phyloP scores from a whole-genome alignment of 2,797 vertebrate genomes.

The Bradypus variegatus region DNA sequence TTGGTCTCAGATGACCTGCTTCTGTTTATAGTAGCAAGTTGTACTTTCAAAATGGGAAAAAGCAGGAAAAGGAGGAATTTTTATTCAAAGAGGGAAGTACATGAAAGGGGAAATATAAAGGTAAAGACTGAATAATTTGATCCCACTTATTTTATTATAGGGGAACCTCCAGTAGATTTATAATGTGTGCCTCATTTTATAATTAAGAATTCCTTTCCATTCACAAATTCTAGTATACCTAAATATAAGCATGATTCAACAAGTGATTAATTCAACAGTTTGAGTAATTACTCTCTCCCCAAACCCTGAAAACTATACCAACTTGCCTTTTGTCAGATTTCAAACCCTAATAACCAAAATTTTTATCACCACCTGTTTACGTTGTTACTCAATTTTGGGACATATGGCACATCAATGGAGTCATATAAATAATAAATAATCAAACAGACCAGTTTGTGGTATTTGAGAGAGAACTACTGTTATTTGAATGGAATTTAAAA shows the following conservation, averaged over 20 bases:
- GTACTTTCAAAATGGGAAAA: neutral
- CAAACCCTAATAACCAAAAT: constrained; percentile 13
- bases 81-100: neutral
- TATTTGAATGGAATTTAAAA: neutral
- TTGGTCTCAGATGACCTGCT: neutral
- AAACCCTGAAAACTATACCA: neutral
- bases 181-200: constrained; percentile 15
- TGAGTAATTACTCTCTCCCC: neutral
- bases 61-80: neutral
- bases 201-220: constrained; percentile 11
- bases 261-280: constrained; percentile 20
- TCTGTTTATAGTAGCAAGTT: neutral
- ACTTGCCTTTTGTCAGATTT: constrained; percentile 40
- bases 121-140: neutral
- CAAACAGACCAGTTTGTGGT: constrained; percentile 5
- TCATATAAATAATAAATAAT: constrained; percentile 47
- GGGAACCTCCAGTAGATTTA: neutral
- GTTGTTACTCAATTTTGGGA: constrained; percentile 37
- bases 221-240: neutral
- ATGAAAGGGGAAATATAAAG: neutral
- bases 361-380: constrained; percentile 50
- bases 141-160: neutral
- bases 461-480: constrained; percentile 13
- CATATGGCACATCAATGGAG: constrained; percentile 4
- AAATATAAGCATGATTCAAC: constrained; percentile 8